Base-by-base conservation (phyloP, 2,888 invertebrate genomes). In the Drosophila mercatorum region DNA sequence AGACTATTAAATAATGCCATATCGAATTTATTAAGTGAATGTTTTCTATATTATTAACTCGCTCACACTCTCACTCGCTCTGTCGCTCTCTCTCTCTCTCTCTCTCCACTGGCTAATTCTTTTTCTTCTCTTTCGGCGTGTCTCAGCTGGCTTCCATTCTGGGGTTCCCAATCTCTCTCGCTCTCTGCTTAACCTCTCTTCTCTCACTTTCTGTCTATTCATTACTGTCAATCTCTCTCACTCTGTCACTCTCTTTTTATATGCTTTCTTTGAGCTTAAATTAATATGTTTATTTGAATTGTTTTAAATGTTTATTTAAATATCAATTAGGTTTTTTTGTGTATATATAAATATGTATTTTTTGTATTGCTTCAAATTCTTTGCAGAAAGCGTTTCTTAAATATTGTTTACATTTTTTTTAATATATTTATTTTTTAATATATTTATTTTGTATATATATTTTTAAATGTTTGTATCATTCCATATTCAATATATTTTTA, bases 1-100 rank as follows among this genome's bases (percentile, higher is more conserved):
- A 46, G 60, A 38, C 53, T 68, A 66, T 73, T 77, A 68, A 77
- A 63, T 77, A 73, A 73, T 68, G 46, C 46, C 66, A 61, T 68
- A 61, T 58, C 63, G 49, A 72, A 72, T 65, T 46, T 26, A 38
- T 11, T 6, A 36, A 43, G 57, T 61, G 51, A 28, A 22, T 46
- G 44, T 57, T 12, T 59, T 38, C 34, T 14, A 40, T 6, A 17
- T 22, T 11, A 14, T 40, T 47, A 26, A 40, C 38, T 31, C 38
- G 10, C 28, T 57, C 26, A 17, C 40, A 10, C 60, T 47, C 38
- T n/a, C 41, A 4, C 17, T 58, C 10, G 8, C 12, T 5, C 44
- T 11, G 1, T 3, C 22, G 5, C 22, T 22, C 44, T 6, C 60
- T 47, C 38, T n/a, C 41, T 3, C 17, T 3, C 22, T 2, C 22